Percentiles rank a stretch among this genome's conserved stretches.
These are phyloP conservation scores for Labrus mixtus DNA, from an alignment of 2,113 vertebrate genomes.

Conservation along the genomic window DNA sequence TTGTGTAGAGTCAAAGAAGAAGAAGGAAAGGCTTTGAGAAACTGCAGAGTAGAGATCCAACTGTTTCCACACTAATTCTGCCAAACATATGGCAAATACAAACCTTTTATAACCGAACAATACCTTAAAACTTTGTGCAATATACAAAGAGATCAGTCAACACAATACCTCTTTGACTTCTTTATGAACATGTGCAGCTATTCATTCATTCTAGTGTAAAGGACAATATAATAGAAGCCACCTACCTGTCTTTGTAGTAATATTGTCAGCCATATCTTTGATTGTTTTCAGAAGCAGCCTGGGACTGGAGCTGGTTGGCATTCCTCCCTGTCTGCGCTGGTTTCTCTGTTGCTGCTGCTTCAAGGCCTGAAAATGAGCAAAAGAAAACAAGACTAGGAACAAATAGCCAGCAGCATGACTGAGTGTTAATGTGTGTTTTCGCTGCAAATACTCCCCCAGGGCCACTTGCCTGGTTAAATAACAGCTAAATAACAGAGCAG, in stretches of 20 bases:
- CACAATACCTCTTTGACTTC: too few relatives aligned
- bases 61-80: slow-evolving; percentile 84
- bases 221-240: slow-evolving; percentile 1
- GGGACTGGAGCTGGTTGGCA: slow-evolving; percentile 86
- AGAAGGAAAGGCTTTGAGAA: slow-evolving; percentile 83
- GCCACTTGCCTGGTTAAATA: slow-evolving; percentile 56
- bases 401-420: slow-evolving; percentile 23
- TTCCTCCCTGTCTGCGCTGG: slow-evolving; percentile 88
- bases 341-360: slow-evolving; percentile 95
- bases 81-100: not conserved
- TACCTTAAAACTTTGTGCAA: not conserved
- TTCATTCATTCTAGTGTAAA: not conserved
- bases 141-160: not conserved
- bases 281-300: slow-evolving; percentile 90
- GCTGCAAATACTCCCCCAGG: slow-evolving; percentile 31
- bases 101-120: too few relatives aligned
- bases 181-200: not conserved
- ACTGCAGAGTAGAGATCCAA: slow-evolving; percentile 78
- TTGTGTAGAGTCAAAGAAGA: slow-evolving; percentile 81
- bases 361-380: slow-evolving; percentile 83
- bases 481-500: slow-evolving; percentile 47
- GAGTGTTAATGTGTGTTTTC: slow-evolving; percentile 24
- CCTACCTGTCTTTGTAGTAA: too few relatives aligned
- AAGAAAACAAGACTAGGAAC: slow-evolving; percentile 15
- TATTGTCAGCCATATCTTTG: slow-evolving; percentile 82